Evolutionary conservation across 2,888 invertebrate genomes (phyloP).

Genomic region (Anticlea derivata): DNA sequence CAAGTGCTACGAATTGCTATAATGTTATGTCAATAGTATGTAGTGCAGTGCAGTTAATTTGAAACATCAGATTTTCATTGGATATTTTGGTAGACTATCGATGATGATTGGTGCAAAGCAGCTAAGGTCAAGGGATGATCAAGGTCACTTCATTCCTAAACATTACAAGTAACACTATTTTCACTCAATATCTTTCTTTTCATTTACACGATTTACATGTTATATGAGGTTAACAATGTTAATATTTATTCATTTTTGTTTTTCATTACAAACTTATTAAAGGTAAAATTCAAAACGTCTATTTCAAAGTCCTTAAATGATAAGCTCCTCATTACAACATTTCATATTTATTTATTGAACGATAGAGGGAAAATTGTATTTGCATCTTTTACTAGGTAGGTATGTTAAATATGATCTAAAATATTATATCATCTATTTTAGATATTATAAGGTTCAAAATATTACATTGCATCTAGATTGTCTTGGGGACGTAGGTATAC

Average conservation of each 20-base stretch:
- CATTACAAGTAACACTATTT: conserved; percentile 67
- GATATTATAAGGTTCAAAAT: too few relatives aligned
- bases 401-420: too few relatives aligned
- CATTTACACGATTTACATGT: conserved; percentile 59
- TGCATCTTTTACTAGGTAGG: background rate
- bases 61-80: too few relatives aligned
- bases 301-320: conserved; percentile 66
- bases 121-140: conserved; percentile 76
- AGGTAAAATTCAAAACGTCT: conserved; percentile 57
- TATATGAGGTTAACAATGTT: conserved; percentile 70
- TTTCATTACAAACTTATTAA: conserved; percentile 47
- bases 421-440: too few relatives aligned
- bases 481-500: too few relatives aligned
- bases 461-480: too few relatives aligned
- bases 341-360: conserved; percentile 20
- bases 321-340: conserved; percentile 69
- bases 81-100: too few relatives aligned
- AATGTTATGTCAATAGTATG: too few relatives aligned
- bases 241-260: conserved; percentile 40
- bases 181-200: conserved; percentile 59
- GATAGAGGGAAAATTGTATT: conserved; percentile 10
- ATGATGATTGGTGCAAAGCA: conserved; percentile 62
- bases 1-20: too few relatives aligned
- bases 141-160: conserved; percentile 82
- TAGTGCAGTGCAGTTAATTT: too few relatives aligned